Evolutionary conservation across 2,888 invertebrate species (phyloP), one percentile per base, ranked within the genome.

Genomic region (Sinotaia quadrata): DNA sequence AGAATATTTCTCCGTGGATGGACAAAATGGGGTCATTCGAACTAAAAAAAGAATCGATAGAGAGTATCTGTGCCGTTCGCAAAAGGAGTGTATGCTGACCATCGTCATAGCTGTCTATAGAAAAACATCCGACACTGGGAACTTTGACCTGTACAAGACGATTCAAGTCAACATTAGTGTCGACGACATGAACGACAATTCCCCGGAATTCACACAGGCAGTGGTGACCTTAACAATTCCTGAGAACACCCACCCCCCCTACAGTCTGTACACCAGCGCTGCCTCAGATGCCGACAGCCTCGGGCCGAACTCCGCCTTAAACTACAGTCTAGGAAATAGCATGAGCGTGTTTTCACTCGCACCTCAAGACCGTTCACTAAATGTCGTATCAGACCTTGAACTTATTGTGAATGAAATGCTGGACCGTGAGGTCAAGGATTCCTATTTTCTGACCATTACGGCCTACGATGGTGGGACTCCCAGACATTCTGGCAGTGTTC

Each of bases 381-480:
- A 36, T 31, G 83, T 80, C 12, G 65, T 77, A 5, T 72, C 76
- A 8, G 82, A 84, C 51, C 67, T 85, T 31, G 81, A 80, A 41
- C 77, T 85, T 36, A 71, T 78, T 31, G 79, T 85, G 7, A 79
- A 76, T n/a, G 71, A 77, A 33, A 77, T 74, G 33, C 67, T 85
- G 37, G 82, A 85, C 66, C 71, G 85, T 27, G 85, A 85, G 71
- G 74, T 71, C 4, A 68, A 69, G 41, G 79, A 78, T 63, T 78
- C 76, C 47, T 85, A 84, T 67, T 75, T 79, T 21, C 67, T 85
- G 24, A 77, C 74, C 8, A 78, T 85, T 27, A 74, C 79, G 36
- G 85, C 85, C 5, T 74, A 75, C 24, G 85, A 85, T 77, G 81
- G 80, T 21, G 85, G 85, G 1, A 71, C 67, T 27, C 84, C 84